Conservation (phyloP, 2,888 invertebrate species). For the Copidosoma aretas region DNA sequence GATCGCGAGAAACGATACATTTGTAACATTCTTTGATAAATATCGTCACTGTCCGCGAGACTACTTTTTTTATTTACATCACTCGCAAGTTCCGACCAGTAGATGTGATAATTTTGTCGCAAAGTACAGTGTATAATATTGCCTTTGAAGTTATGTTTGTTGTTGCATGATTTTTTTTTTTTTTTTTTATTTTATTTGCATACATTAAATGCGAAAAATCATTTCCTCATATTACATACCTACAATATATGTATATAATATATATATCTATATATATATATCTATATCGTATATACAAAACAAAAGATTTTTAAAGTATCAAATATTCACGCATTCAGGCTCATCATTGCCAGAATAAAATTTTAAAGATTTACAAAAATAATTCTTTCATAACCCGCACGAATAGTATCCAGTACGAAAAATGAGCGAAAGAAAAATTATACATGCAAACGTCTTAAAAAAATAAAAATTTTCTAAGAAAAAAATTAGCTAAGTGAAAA, state of each 20-base stretch:
- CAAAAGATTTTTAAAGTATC: constrained; percentile 37
- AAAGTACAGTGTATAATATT: background rate
- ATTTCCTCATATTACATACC: constrained; percentile 13
- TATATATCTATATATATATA: no score
- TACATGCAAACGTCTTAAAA: background rate
- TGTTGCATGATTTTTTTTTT: constrained; percentile 12
- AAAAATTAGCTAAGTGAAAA: background rate
- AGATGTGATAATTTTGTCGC: background rate
- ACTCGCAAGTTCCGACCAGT: background rate
- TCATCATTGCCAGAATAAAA: constrained; percentile 21
- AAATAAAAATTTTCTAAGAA: constrained; percentile 1
- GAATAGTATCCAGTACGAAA: constrained; percentile 13
- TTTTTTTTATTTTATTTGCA: constrained; percentile 7
- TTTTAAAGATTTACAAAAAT: constrained; percentile 31
- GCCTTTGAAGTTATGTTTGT: constrained; percentile 13
- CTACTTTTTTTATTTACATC: constrained; percentile 4
- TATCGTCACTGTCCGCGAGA: background rate
- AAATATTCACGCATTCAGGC: constrained; percentile 35
- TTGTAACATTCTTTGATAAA: background rate
- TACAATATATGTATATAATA: no score
- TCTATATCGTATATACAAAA: constrained; percentile 25
- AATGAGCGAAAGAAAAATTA: constrained; percentile 26
- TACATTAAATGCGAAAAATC: constrained; percentile 33
- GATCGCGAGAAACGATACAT: background rate
- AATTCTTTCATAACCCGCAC: constrained; percentile 20